Base-by-base conservation (phyloP, 1,140 invertebrate genomes). In the Anoplophora glabripennis region DNA sequence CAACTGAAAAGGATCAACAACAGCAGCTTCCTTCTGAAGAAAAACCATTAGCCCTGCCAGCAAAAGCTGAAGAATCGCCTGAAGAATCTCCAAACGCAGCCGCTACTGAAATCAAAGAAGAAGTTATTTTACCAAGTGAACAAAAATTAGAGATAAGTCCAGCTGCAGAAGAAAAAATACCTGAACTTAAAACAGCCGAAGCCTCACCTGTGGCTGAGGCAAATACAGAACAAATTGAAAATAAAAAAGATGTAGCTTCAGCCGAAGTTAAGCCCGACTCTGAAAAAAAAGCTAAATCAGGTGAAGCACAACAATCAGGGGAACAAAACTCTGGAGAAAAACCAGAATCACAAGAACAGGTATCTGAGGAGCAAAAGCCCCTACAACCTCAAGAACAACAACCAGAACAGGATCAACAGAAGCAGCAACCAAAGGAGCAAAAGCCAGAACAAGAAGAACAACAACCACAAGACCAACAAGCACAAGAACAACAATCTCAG, bases 251-350 rank as follows among this genome's bases (percentile, higher is more conserved):
- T 7, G 34, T 49, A 48, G 34, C 35, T 15, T 35, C 28, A n/a
- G 37, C 45, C 28, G 42, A 54, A 57, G 53, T 41, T 18, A 53
- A 57, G 48, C 46, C 53, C 33, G 59, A 64, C 45, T 33, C 48
- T 5, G 66, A 72, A 38, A 69, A 72, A 51, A 70, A 69, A 53
- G 64, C 64, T 15, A 72, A 73, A 56, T 59, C 71, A 18, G 71
- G 71, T 5, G 68, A 69, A 38, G 15, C 33, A 14, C 45, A 36
- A 37, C 4, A 28, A 5, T 28, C 21, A 28, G 21, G 21, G 5
- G 21, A 28, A 28, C 21, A 28, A 28, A 28, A 28, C 5, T 28
- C 21, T 28, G 21, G 21, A 28, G 21, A 28, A 28, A 28, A 28
- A 28, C 21, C 2, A 28, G 21, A 28, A 28, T 28, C 55, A 1